Evolutionary conservation across 2,113 vertebrate genomes (phyloP), one percentile per base, ranked within the genome.

Genomic region (Ariopsis seemanni): DNA sequence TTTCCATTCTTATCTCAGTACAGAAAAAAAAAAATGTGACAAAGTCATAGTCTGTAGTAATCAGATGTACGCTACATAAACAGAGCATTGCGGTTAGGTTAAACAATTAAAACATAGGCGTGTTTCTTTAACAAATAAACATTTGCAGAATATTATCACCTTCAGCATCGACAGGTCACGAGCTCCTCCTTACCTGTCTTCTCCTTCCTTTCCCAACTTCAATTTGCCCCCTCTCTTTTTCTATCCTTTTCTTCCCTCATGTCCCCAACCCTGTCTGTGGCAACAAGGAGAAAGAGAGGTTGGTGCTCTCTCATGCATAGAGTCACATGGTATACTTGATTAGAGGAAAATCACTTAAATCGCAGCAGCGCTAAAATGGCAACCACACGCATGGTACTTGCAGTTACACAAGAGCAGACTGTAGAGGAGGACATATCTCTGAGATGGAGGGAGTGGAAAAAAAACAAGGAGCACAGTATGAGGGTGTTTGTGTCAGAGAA

Each of bases 331-430:
- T 93, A 90, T 92, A 92, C 92, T 93, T 95, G 94, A 96, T 95
- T 94, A 94, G 93, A 95, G 93, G 93, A 94, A 94, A 95, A 95
- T 94, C 93, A 95, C 94, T 94, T 93, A 94, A 95, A 94, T 94
- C 94, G 91, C 92, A 94, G 93, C 93, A 93, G 93, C 90, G 91
- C 92, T 94, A 94, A 95, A 94, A 95, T 92, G 94, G 94, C 94
- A 95, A 94, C 93, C 93, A 92, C 94, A 94, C 77, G 91, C 93
- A 95, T 93, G 94, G 94, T 92, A 93, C 90, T 93, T 91, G 94
- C 94, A 94, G 92, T 94, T 93, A 91, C 94, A 94, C 93, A 94
- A 94, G 91, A 90, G 89, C 89, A 88, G 91, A 91, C 92, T 48
- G 80, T 48, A 89, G 88, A 85, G 89, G 90, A 87, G 84, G 88